These are phyloP conservation scores for Pediacus dermestoides DNA, from an alignment of 2,888 invertebrate species.

Conservation along the genomic window DNA sequence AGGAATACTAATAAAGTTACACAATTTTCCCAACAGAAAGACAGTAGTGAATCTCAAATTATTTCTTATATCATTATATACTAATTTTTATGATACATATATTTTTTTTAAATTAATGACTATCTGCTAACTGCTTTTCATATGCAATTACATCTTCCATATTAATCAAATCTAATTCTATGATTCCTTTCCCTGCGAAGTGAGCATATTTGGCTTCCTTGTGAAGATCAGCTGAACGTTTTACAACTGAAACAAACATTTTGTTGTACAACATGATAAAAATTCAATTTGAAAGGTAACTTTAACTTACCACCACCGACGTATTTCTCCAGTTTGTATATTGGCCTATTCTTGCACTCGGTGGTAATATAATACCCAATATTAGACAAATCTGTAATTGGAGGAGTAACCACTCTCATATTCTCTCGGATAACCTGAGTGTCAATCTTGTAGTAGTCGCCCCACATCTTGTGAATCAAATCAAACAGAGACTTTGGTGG, in stretches of 20 bases:
- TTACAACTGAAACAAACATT: constrained; percentile 42
- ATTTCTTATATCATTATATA: too few species aligned
- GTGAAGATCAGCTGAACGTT: constrained; percentile 46
- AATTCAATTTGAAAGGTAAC: too few species aligned
- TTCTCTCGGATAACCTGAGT: constrained; percentile 72
- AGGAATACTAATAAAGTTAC: too few species aligned
- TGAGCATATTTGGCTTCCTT: constrained; percentile 64
- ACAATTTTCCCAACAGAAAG: too few species aligned
- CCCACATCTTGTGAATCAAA: constrained; percentile 73
- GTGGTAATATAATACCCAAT: constrained; percentile 68
- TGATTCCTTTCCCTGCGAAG: constrained; percentile 72
- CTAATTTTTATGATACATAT: too few species aligned
- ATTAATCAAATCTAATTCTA: constrained; percentile 72
- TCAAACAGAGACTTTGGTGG: constrained; percentile 79
- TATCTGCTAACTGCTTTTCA: constrained; percentile 46
- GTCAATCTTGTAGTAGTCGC: constrained; percentile 77
- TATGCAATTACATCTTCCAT: constrained; percentile 58
- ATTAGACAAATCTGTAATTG: constrained; percentile 59
- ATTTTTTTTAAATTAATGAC: constrained; percentile 16
- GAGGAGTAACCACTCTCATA: constrained; percentile 71
- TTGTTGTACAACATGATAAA: too few species aligned
- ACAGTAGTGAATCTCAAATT: too few species aligned
- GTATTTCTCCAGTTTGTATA: constrained; percentile 70
- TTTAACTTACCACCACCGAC: constrained; percentile 59
- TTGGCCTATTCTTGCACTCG: constrained; percentile 67